phyloP scores from a whole-genome alignment of 1,140 invertebrate genomes.

The Pteromalus puparum region DNA sequence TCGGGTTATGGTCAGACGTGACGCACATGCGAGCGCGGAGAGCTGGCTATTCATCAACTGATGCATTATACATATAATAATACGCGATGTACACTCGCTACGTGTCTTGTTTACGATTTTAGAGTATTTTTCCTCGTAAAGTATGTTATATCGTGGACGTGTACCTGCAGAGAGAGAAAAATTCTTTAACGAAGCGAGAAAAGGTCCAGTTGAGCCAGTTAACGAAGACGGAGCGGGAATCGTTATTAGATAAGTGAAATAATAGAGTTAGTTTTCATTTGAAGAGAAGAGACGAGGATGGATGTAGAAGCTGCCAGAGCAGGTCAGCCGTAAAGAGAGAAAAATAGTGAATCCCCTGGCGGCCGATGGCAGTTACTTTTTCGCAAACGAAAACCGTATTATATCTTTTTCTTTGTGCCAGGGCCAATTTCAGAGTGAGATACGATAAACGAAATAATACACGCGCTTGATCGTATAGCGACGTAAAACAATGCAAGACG shows the following conservation, averaged over 20 bases:
- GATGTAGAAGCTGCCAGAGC: background rate
- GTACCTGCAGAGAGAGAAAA: background rate
- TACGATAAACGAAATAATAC: too few species aligned
- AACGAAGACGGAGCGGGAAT: background rate
- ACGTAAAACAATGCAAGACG: too few species aligned
- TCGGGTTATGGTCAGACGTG: constrained; percentile 18
- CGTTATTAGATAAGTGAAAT: background rate
- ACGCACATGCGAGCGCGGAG: background rate
- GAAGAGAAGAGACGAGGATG: background rate
- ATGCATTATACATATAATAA: too few species aligned
- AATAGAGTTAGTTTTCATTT: background rate
- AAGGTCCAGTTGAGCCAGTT: background rate
- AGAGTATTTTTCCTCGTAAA: too few species aligned
- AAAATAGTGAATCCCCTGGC: background rate
- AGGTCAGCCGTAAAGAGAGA: background rate
- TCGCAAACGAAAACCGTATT: background rate
- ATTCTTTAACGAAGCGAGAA: background rate
- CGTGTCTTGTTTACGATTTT: too few species aligned
- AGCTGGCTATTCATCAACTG: too few species aligned
- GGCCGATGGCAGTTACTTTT: background rate
- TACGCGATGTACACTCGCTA: too few species aligned
- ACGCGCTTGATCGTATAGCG: too few species aligned
- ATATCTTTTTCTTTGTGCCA: background rate
- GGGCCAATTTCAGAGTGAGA: background rate
- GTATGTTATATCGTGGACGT: too few species aligned